Evolutionary conservation across 2,797 vertebrate species (phyloP), one percentile per base, ranked within the genome.

Genomic region (Tenualosa thibaudeaui): DNA sequence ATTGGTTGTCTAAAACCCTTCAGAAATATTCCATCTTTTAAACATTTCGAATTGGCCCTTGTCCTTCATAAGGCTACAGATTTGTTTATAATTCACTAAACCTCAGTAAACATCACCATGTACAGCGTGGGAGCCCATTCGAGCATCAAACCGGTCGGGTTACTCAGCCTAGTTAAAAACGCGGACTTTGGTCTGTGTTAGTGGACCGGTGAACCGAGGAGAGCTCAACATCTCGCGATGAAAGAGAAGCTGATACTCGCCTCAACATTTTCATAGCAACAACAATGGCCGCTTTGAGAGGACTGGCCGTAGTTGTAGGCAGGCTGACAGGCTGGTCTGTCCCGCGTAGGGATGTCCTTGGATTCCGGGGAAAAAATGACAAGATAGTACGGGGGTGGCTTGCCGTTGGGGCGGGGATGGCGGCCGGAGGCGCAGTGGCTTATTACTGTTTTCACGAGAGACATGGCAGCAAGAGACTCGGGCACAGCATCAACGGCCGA

Each of bases 231-330:
- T 95, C 94, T 96, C 95, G 95, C 95, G 95, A 95, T 90, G 82
- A 91, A 46, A 62, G 85, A 71, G 75, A 86, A 88, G 86, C 54
- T 91, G 92, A 89, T 84, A 82, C 81, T 50, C 37, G 85, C 81
- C 26, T 71, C 84, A 90, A 92, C 91, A 65, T 53, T 83, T 81
- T 86, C 85, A 81, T 91, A 78, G 71, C 89, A 88, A 90, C 92
- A 93, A 87, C 89, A 89, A 96, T 96, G 95, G 95, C 94, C 91
- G 94, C 93, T 89, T 90, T 95, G 89, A 94, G 95, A 87, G 94
- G 93, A 91, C 90, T 94, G 87, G 86, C 90, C 85, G 89, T 90
- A 83, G 86, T 94, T 88, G 91, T 91, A 43, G 88, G 88, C 3
- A 93, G 87, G 78, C 81, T 93, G 2, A 91, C 86, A 75, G 87